Conservation (phyloP, 2,888 invertebrate genomes). For the Norana najaformis region DNA sequence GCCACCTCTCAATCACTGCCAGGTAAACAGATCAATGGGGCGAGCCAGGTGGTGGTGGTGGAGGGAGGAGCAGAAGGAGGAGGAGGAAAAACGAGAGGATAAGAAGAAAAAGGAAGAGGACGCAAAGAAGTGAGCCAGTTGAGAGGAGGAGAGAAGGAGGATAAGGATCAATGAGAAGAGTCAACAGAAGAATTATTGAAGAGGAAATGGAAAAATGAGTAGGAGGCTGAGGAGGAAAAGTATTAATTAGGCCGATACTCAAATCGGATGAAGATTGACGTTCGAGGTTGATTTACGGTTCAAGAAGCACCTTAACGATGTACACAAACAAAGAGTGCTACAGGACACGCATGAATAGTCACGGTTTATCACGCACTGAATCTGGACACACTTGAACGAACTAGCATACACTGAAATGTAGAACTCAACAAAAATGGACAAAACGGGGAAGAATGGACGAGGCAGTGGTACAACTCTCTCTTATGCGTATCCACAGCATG, state of each 20-base stretch:
- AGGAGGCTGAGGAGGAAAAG: background rate
- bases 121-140: too few relatives aligned
- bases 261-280: background rate
- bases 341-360: too few relatives aligned
- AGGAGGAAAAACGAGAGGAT: background rate
- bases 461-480: background rate
- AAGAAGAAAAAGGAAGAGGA: background rate
- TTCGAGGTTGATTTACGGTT: background rate
- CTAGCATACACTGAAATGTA: background rate
- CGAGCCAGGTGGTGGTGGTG: background rate
- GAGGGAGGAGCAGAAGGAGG: background rate
- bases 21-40: background rate
- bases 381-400: background rate
- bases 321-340: background rate
- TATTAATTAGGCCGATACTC: background rate
- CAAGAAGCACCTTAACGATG: background rate
- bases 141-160: background rate
- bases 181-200: background rate
- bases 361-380: background rate
- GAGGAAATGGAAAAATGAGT: background rate
- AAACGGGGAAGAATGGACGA: background rate
- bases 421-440: background rate
- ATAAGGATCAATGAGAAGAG: too few relatives aligned
- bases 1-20: constrained; percentile 5
- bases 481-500: too few relatives aligned